Evolutionary conservation across 1,140 invertebrate genomes (phyloP).

Genomic region (Drosophila malerkotliana): DNA sequence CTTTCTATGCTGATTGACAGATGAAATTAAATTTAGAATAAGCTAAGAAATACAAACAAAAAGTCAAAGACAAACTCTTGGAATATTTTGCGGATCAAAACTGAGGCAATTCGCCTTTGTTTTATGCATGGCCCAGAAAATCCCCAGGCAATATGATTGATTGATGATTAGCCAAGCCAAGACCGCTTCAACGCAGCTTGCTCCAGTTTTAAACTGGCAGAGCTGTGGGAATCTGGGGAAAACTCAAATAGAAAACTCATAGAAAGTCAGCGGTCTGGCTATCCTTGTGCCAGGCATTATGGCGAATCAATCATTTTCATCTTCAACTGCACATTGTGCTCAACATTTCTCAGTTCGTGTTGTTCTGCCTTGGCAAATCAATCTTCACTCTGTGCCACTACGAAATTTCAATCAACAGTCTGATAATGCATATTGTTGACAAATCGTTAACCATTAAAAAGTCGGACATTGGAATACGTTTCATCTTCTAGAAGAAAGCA

Average conservation of each 20-base stretch:
- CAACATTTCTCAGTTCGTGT: slow-evolving; percentile 21
- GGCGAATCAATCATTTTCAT: slow-evolving; percentile 74
- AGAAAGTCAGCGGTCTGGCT: slow-evolving; percentile 4
- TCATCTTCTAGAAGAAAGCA: background rate
- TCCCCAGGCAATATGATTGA: slow-evolving; percentile 64
- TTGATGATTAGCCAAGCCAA: slow-evolving; percentile 63
- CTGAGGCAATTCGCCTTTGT: slow-evolving; percentile 48
- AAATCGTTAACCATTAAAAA: slow-evolving; percentile 57
- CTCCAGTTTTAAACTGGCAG: slow-evolving; percentile 45
- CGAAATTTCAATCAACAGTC: slow-evolving; percentile 53
- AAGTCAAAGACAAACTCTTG: slow-evolving; percentile 12
- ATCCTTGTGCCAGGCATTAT: slow-evolving; percentile 48
- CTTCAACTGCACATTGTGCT: slow-evolving; percentile 63
- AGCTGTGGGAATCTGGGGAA: slow-evolving; percentile 33
- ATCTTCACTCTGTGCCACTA: slow-evolving; percentile 46
- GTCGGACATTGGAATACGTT: background rate
- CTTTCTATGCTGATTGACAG: slow-evolving; percentile 61
- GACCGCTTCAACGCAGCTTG: slow-evolving; percentile 9
- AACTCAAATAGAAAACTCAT: slow-evolving; percentile 55
- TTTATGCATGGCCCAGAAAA: slow-evolving; percentile 49
- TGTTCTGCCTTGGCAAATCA: slow-evolving; percentile 46
- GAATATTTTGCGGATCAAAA: slow-evolving; percentile 40
- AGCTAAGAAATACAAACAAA: slow-evolving; percentile 16
- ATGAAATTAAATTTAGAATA: slow-evolving; percentile 43
- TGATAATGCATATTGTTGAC: slow-evolving; percentile 64